phyloP scores from a whole-genome alignment of 2,888 invertebrate species.

The Drosophila nigricruria region DNA sequence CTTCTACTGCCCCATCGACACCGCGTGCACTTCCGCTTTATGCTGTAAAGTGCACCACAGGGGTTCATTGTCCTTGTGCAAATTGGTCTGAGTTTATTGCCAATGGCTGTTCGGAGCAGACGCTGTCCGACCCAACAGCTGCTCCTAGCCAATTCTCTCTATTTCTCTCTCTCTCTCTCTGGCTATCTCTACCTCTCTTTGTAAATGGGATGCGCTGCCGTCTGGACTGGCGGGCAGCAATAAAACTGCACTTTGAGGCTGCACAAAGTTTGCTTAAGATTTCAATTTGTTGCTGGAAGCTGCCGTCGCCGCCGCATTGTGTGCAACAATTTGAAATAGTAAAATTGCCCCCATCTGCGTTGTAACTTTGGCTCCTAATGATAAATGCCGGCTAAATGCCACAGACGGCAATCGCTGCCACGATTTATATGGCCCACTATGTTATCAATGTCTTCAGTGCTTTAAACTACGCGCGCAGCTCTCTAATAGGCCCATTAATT shows the following conservation, averaged over 20 bases:
- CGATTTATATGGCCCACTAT: slow-evolving; percentile 59
- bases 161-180: background rate
- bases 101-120: slow-evolving; percentile 60
- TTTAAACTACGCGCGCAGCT: slow-evolving; percentile 9
- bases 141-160: slow-evolving; percentile 26
- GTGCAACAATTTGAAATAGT: slow-evolving; percentile 74
- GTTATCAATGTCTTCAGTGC: slow-evolving; percentile 57
- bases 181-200: background rate
- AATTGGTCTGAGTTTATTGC: slow-evolving; percentile 80
- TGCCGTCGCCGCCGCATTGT: slow-evolving; percentile 40
- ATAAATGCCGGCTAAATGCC: slow-evolving; percentile 70
- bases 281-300: slow-evolving; percentile 69
- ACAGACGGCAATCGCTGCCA: slow-evolving; percentile 61
- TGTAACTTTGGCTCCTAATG: slow-evolving; percentile 68
- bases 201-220: slow-evolving; percentile 16
- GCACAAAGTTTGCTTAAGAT: slow-evolving; percentile 77
- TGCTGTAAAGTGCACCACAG: slow-evolving; percentile 74
- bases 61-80: slow-evolving; percentile 81
- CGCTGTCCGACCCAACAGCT: slow-evolving; percentile 55
- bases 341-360: slow-evolving; percentile 45
- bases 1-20: background rate
- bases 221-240: slow-evolving; percentile 36
- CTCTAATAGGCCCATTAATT: slow-evolving; percentile 56
- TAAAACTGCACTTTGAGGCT: slow-evolving; percentile 74
- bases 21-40: slow-evolving; percentile 57